Conservation (phyloP, 2,888 invertebrate species). For the Yponomeuta sedellus region DNA sequence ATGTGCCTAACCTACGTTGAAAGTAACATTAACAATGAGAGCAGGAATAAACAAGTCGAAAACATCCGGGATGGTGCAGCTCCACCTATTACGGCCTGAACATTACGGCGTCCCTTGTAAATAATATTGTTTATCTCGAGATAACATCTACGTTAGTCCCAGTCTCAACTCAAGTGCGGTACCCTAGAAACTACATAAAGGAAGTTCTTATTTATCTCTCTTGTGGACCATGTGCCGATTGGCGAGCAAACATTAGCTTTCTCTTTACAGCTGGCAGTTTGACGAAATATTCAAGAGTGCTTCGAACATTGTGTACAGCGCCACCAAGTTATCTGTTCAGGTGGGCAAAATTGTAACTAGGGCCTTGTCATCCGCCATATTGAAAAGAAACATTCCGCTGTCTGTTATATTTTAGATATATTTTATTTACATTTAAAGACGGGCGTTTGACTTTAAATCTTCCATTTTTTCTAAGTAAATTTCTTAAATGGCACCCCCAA, state of each 20-base stretch:
- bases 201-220: conserved; percentile 44
- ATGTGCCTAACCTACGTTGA: not conserved
- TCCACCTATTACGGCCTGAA: not conserved
- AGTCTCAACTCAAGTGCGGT: conserved; percentile 51
- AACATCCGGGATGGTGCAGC: conserved; percentile 5
- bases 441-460: too few relatives aligned
- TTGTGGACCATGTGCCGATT: conserved; percentile 38
- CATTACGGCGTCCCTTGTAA: conserved; percentile 36
- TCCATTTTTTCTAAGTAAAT: too few relatives aligned
- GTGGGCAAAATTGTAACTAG: too few relatives aligned
- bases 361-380: too few relatives aligned
- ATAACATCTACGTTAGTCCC: conserved; percentile 47
- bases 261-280: conserved; percentile 29
- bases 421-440: too few relatives aligned
- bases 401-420: too few relatives aligned
- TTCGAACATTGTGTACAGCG: conserved; percentile 15
- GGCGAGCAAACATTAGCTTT: conserved; percentile 30
- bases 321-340: too few relatives aligned
- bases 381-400: too few relatives aligned
- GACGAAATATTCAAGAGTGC: conserved; percentile 20
- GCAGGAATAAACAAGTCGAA: not conserved
- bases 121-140: conserved; percentile 58
- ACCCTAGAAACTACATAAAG: conserved; percentile 43
- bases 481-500: too few relatives aligned
- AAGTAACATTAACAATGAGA: not conserved